Evolutionary conservation across 2,797 vertebrate genomes (phyloP).

Genomic region (Gallinago solitaria): DNA sequence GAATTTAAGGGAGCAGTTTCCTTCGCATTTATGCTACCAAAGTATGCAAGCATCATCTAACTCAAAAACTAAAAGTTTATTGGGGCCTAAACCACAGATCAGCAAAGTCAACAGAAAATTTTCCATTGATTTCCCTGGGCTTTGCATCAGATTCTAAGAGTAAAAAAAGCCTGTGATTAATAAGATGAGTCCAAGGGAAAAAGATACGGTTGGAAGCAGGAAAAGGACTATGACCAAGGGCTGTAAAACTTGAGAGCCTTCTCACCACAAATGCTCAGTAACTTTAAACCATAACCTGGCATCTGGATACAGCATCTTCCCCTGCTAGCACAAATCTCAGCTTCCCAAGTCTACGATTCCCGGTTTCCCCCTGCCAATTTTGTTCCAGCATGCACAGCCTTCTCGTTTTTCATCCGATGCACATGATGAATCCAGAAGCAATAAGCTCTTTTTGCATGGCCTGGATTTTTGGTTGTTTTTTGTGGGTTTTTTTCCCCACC

Average conservation of each 20-base stretch:
- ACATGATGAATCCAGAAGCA: conserved; percentile 61
- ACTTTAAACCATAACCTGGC: conserved; percentile 55
- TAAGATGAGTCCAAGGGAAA: conserved; percentile 13
- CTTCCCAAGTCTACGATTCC: not conserved
- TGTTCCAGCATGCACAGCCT: conserved; percentile 58
- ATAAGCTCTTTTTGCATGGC: conserved; percentile 76
- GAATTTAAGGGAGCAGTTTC: not conserved
- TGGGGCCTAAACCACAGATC: not conserved
- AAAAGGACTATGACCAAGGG: conserved; percentile 25
- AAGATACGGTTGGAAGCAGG: not conserved
- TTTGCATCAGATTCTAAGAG: not conserved
- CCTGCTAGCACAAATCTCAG: not conserved
- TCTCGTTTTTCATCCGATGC: conserved; percentile 67
- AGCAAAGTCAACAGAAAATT: not conserved
- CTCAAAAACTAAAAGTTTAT: not conserved
- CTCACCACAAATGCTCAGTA: conserved; percentile 32
- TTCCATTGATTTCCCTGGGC: conserved; percentile 3
- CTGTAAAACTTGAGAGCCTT: conserved; percentile 60
- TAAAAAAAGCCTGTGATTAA: not conserved
- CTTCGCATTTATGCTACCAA: not conserved
- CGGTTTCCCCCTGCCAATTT: conserved; percentile 35
- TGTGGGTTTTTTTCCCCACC: not conserved
- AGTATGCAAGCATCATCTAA: not conserved
- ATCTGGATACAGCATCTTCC: conserved; percentile 62
- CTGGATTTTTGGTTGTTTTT: not conserved